Conservation (phyloP, 1,140 invertebrate species). For the Octopus bimaculoides region DNA sequence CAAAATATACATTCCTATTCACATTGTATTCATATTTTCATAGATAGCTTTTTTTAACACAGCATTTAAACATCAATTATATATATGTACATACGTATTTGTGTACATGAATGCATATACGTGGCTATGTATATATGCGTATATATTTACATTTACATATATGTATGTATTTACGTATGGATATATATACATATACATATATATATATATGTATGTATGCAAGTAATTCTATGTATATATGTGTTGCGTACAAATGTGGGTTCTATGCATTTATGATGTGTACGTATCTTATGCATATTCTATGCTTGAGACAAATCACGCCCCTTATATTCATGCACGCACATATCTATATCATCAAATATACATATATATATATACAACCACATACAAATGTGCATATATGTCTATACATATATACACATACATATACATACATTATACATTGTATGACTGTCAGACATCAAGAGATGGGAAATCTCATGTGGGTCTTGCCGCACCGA, state of each 20-base stretch:
- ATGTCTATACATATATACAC: background rate
- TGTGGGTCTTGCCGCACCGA: conserved; percentile 3
- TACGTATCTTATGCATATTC: background rate
- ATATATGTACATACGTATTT: too few species aligned
- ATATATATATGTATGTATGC: too few species aligned
- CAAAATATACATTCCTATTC: background rate
- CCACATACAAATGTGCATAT: background rate
- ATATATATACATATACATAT: too few species aligned
- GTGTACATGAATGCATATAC: too few species aligned
- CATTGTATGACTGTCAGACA: background rate
- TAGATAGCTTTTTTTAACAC: background rate
- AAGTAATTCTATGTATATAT: too few species aligned
- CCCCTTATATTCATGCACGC: background rate
- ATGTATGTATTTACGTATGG: too few species aligned
- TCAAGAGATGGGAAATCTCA: background rate
- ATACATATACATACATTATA: background rate
- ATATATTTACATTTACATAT: too few species aligned
- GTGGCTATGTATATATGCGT: too few species aligned
- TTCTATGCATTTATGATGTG: too few species aligned
- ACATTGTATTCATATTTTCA: background rate
- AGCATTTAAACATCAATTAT: background rate
- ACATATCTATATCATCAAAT: background rate
- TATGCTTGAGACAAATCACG: background rate
- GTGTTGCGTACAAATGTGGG: too few species aligned
- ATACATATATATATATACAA: background rate